A percentile compares a stretch with the other conserved stretches of the same genome.
Evolutionary conservation across 2,797 vertebrate species (phyloP).

Genomic region (Characodon lateralis): DNA sequence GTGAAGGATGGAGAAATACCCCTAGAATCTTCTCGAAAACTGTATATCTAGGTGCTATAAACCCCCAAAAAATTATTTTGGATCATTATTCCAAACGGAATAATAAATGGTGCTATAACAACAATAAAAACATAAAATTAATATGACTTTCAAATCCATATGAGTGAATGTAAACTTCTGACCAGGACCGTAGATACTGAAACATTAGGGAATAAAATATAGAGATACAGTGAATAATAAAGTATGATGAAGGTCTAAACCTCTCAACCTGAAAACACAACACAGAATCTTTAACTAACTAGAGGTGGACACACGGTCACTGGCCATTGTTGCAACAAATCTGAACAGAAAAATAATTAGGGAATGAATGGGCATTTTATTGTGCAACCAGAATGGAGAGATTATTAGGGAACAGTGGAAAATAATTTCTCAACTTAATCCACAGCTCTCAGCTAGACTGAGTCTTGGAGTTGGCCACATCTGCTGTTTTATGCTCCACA

Average conservation of each 20-base stretch:
- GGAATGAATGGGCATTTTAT: neutral
- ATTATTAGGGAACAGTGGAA: neutral
- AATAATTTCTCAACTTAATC: neutral
- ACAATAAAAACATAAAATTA: neutral
- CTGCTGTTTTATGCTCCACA: too few species aligned
- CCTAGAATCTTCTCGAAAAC: neutral
- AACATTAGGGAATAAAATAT: neutral
- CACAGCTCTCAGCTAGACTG: neutral
- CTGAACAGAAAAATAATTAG: neutral
- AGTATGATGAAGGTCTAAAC: neutral
- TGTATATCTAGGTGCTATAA: neutral
- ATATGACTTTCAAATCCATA: neutral
- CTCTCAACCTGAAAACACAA: neutral
- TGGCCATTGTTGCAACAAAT: neutral
- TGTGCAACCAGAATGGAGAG: neutral
- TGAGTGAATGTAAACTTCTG: neutral
- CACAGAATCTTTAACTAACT: neutral
- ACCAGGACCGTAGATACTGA: neutral
- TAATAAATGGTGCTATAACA: neutral
- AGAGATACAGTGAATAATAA: neutral
- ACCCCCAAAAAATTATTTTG: too few species aligned
- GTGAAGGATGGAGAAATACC: neutral
- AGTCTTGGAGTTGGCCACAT: neutral
- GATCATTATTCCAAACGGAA: neutral
- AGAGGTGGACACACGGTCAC: neutral